These are phyloP conservation scores for Botia almorhae DNA, from an alignment of 2,797 vertebrate genomes.

Conservation along the genomic window DNA sequence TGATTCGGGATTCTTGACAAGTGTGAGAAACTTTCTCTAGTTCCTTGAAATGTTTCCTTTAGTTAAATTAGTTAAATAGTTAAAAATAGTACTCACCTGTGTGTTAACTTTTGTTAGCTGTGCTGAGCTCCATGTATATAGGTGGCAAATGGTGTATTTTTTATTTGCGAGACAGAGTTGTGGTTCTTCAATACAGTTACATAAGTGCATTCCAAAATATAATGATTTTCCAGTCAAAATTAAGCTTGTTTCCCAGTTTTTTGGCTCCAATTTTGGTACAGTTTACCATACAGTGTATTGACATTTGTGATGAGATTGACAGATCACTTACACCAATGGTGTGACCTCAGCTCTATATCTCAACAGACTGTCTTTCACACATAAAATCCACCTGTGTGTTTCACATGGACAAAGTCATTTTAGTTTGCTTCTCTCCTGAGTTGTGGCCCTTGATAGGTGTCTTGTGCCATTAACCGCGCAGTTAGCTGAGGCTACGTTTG, in stretches of 20 bases:
- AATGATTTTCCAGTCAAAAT: conserved; percentile 1
- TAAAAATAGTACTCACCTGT: too few relatives aligned
- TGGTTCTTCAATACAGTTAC: background rate
- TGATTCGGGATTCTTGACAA: conserved; percentile 26
- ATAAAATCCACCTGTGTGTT: conserved; percentile 1
- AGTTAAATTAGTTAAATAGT: too few relatives aligned
- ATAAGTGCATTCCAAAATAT: background rate
- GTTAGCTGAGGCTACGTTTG: background rate
- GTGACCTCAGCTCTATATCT: background rate
- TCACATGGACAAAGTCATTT: conserved; percentile 22
- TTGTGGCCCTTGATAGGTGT: conserved; percentile 9
- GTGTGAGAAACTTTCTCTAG: background rate
- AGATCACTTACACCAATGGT: background rate
- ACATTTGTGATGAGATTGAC: background rate
- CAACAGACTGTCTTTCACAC: background rate
- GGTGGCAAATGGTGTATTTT: background rate
- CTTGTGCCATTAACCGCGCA: background rate
- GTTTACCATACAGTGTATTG: background rate
- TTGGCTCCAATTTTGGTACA: background rate
- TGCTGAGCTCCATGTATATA: conserved; percentile 6
- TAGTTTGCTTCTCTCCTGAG: conserved; percentile 5
- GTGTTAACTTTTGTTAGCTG: too few relatives aligned
- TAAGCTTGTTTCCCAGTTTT: background rate
- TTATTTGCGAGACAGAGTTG: background rate
- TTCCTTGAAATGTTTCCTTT: conserved; percentile 20